phyloP scores from a whole-genome alignment of 2,888 invertebrate genomes.

The Sturmia bella region DNA sequence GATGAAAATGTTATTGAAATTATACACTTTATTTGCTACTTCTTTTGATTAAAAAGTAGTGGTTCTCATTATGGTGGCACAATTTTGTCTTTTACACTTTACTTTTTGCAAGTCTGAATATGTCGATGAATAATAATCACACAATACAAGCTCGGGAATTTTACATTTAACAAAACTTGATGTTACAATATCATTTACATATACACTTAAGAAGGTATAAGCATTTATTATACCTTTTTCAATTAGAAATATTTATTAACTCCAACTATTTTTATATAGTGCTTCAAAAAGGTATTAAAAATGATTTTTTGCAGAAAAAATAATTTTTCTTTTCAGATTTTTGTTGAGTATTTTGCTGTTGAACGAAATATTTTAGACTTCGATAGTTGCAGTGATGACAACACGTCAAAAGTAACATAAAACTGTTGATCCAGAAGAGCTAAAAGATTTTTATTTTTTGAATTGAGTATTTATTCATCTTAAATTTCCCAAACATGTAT shows the following conservation, averaged over 20 bases:
- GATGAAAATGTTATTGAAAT: too few relatives aligned
- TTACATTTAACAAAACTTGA: background rate
- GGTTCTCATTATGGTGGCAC: too few relatives aligned
- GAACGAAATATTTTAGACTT: conserved; percentile 28
- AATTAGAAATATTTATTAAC: background rate
- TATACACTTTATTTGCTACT: too few relatives aligned
- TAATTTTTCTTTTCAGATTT: background rate
- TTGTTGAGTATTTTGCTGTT: conserved; percentile 17
- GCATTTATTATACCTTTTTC: background rate
- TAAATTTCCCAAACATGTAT: too few relatives aligned
- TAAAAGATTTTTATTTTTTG: too few relatives aligned
- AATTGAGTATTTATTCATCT: too few relatives aligned
- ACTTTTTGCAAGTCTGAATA: too few relatives aligned
- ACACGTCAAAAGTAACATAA: background rate
- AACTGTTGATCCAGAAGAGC: too few relatives aligned
- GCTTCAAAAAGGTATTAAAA: conserved; percentile 14
- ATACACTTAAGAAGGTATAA: too few relatives aligned
- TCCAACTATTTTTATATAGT: background rate
- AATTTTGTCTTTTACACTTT: too few relatives aligned
- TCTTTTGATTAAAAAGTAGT: too few relatives aligned
- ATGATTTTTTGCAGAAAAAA: background rate
- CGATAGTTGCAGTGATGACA: conserved; percentile 20
- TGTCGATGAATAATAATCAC: background rate
- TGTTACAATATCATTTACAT: too few relatives aligned
- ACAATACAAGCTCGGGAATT: background rate